phyloP scores from a whole-genome alignment of 37 sponge, comb jelly and placozoan species.

The Mnemiopsis leidyi region DNA sequence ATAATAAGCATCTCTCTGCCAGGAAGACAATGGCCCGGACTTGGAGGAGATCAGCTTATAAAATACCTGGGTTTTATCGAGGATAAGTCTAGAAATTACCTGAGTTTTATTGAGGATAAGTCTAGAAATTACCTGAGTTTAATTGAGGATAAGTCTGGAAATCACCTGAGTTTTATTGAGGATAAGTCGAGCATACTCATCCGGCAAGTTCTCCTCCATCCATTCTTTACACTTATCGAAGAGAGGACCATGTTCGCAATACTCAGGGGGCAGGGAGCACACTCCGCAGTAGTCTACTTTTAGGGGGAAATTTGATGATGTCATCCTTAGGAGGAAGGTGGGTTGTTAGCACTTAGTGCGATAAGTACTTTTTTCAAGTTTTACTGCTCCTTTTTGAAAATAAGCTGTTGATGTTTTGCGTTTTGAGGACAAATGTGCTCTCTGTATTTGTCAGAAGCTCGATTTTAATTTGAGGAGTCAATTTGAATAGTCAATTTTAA shows the following conservation, averaged over 20 bases:
- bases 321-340: too few relatives aligned
- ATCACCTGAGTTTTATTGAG: slow-evolving; percentile 68
- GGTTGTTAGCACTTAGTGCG: neutral
- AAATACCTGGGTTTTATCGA: slow-evolving; percentile 67
- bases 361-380: too few relatives aligned
- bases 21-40: too few relatives aligned
- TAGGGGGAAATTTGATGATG: neutral
- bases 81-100: slow-evolving; percentile 70
- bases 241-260: slow-evolving; percentile 88
- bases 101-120: slow-evolving; percentile 71
- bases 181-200: slow-evolving; percentile 73
- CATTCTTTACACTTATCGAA: slow-evolving; percentile 86
- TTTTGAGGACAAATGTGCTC: too few relatives aligned
- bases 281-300: slow-evolving; percentile 43
- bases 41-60: too few relatives aligned
- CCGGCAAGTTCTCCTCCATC: slow-evolving; percentile 83
- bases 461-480: too few relatives aligned
- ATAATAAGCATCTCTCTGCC: too few relatives aligned
- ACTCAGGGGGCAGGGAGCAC: slow-evolving; percentile 70
- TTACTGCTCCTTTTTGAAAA: too few relatives aligned
- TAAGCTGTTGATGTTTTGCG: too few relatives aligned
- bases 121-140: slow-evolving; percentile 63
- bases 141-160: neutral
- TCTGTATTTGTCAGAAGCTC: too few relatives aligned
- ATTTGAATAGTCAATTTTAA: too few relatives aligned